A percentile compares a stretch with the other conserved stretches of the same genome.
phyloP scores from a whole-genome alignment of 2,888 invertebrate genomes.

The Pilophorus perplexus region DNA sequence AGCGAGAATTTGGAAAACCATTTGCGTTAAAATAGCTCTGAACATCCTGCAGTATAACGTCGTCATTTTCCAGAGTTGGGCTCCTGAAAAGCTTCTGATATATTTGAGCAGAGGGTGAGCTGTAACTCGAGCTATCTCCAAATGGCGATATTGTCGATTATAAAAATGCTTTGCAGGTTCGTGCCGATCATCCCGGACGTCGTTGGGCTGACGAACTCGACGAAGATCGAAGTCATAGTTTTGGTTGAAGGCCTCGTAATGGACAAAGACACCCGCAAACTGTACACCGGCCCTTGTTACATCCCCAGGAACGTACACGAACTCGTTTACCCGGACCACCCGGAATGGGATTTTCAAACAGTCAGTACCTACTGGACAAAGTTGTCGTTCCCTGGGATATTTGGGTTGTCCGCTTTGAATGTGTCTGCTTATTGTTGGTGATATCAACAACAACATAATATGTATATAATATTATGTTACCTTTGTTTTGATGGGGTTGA shows the following conservation, averaged over 20 bases:
- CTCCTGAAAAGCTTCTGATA: slow-evolving; percentile 27
- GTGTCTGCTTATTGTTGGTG: too few species aligned
- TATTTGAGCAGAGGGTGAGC: slow-evolving; percentile 28
- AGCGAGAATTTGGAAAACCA: slow-evolving; percentile 27
- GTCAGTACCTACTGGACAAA: slow-evolving; percentile 3
- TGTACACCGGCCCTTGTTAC: slow-evolving; percentile 37
- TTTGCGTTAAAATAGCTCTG: slow-evolving; percentile 8
- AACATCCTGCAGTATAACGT: slow-evolving; percentile 32
- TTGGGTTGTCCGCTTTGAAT: too few species aligned
- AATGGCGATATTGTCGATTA: too few species aligned
- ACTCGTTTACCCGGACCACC: slow-evolving; percentile 32
- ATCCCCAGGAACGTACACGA: slow-evolving; percentile 29
- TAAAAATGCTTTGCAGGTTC: slow-evolving; percentile 7
- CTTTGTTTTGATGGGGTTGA: too few species aligned
- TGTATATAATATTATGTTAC: not conserved
- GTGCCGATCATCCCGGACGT: slow-evolving; percentile 13
- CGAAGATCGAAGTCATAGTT: slow-evolving; percentile 32
- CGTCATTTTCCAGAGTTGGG: slow-evolving; percentile 26
- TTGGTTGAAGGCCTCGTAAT: slow-evolving; percentile 41
- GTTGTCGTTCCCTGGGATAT: not conserved
- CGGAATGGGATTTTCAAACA: slow-evolving; percentile 24
- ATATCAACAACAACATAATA: too few species aligned
- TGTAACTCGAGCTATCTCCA: too few species aligned
- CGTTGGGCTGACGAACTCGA: slow-evolving; percentile 1
- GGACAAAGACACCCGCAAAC: slow-evolving; percentile 17